These are phyloP conservation scores for Drosophila virilis DNA, from an alignment of 1,140 invertebrate genomes.

Conservation along the genomic window DNA sequence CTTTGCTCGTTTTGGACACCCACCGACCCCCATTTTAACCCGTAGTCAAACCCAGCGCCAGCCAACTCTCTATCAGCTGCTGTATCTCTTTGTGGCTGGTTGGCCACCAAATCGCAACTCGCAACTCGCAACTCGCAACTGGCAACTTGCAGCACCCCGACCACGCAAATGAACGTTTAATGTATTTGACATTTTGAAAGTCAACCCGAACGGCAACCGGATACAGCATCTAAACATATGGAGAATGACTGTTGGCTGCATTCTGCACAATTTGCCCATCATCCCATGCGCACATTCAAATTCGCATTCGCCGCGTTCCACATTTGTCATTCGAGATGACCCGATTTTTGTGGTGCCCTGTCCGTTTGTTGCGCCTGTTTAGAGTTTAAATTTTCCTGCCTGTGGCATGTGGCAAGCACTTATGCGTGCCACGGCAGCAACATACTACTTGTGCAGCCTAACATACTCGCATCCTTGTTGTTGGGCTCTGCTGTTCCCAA, in stretches of 20 bases:
- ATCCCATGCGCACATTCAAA: slow-evolving; percentile 3
- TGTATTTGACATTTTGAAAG: slow-evolving; percentile 81
- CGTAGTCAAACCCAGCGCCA: slow-evolving; percentile 2
- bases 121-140: slow-evolving; percentile 13
- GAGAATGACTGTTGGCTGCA: slow-evolving; percentile 13
- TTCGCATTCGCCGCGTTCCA: slow-evolving; percentile 33
- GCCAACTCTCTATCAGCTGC: slow-evolving; percentile 29
- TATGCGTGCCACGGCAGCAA: slow-evolving; percentile 12
- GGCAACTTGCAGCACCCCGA: slow-evolving; percentile 4
- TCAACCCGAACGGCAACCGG: slow-evolving; percentile 72
- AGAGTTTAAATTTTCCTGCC: slow-evolving; percentile 72
- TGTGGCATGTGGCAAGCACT: slow-evolving; percentile 33
- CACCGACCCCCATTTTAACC: background rate
- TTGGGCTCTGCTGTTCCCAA: slow-evolving; percentile 33
- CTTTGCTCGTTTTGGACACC: slow-evolving; percentile 47
- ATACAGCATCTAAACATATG: slow-evolving; percentile 72
- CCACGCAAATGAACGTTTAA: slow-evolving; percentile 78
- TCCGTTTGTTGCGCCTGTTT: slow-evolving; percentile 77
- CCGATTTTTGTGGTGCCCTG: slow-evolving; percentile 74
- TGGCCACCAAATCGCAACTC: slow-evolving; percentile 72
- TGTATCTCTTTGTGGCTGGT: slow-evolving; percentile 61
- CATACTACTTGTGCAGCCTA: slow-evolving; percentile 10
- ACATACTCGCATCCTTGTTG: slow-evolving; percentile 4
- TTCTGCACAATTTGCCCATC: slow-evolving; percentile 18
- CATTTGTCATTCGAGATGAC: slow-evolving; percentile 79